Percentiles rank a stretch among this genome's conserved stretches.
Evolutionary conservation across 2,888 invertebrate species (phyloP).

Genomic region (Anthophora plumipes): DNA sequence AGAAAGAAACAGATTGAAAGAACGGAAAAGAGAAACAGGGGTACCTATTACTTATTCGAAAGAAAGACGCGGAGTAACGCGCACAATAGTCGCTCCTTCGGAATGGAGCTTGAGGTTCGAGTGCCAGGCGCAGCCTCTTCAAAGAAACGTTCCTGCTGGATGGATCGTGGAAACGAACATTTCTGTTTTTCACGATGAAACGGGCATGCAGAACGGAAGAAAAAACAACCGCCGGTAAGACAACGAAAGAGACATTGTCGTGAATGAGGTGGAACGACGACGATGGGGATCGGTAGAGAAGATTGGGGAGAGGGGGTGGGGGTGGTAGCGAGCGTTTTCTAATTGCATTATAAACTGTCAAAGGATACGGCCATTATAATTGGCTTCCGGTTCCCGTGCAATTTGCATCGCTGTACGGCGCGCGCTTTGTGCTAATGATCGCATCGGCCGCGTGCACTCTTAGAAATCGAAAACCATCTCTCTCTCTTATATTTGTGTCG

Average conservation of each 20-base stretch:
- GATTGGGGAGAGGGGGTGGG: neutral
- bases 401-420: constrained; percentile 57
- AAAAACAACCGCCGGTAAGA: constrained; percentile 41
- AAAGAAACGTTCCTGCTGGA: constrained; percentile 15
- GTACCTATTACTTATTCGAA: constrained; percentile 16
- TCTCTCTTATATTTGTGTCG: constrained; percentile 47
- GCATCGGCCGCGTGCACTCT: constrained; percentile 55
- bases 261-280: neutral
- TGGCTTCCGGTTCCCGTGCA: constrained; percentile 58
- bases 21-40: neutral
- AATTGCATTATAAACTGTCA: constrained; percentile 71
- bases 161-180: constrained; percentile 45
- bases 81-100: constrained; percentile 29
- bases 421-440: constrained; percentile 66
- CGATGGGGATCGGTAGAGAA: neutral
- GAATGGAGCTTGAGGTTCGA: constrained; percentile 37
- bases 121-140: neutral
- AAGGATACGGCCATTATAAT: constrained; percentile 60
- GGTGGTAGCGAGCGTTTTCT: constrained; percentile 57
- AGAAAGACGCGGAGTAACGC: constrained; percentile 17
- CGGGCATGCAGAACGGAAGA: constrained; percentile 29
- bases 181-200: constrained; percentile 37
- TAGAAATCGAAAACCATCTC: constrained; percentile 61
- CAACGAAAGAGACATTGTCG: constrained; percentile 50
- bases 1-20: neutral